Evolutionary conservation across 2,113 vertebrate genomes (phyloP), one percentile per base, ranked within the genome.

Genomic region (Proterorhinus semilunaris): DNA sequence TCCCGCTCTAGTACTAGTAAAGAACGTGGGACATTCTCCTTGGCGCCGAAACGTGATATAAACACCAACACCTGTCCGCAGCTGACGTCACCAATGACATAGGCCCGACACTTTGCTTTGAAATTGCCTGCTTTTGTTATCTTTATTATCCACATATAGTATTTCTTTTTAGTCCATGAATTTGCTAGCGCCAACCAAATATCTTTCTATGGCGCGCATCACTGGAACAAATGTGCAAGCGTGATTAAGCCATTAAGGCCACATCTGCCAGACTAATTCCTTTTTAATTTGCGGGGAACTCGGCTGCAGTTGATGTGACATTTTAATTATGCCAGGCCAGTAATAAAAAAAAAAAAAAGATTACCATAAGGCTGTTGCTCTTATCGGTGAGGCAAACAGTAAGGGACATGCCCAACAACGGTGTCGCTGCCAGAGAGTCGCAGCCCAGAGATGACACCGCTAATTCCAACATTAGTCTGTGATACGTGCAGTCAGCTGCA

Each of bases 241-340:
- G 77, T 88, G 86, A 92, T 92, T 90, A 88, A 89, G 86, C 74
- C 84, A 92, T 92, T 92, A 92, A 87, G 82, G 70, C 62, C 82
- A 86, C 91, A 92, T 91, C 88, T 92, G 90, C 88, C 86, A 72
- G 58, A 81, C 74, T 89, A 87, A 92, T 93, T 92, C 82, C 48
- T 86, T 89, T 88, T 90, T 89, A 90, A 92, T 92, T 91, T 82
- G 81, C 63, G 6, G 65, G 86, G 85, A 84, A 76, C 81, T 69
- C 80, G 78, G 73, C 80, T 63, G 71, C 79, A 80, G 85, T 78
- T 66, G 72, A 84, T 88, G 72, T 89, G 87, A 87, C 88, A 80
- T 85, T 91, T 90, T 87, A 90, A 93, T 92, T 87, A 89, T 84
- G 78, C 69, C 63, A 54, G 69, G 72, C 71, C 83, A 68, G 75